Evolutionary conservation across 2,113 vertebrate genomes (phyloP).

Genomic region (Phoxinus phoxinus): DNA sequence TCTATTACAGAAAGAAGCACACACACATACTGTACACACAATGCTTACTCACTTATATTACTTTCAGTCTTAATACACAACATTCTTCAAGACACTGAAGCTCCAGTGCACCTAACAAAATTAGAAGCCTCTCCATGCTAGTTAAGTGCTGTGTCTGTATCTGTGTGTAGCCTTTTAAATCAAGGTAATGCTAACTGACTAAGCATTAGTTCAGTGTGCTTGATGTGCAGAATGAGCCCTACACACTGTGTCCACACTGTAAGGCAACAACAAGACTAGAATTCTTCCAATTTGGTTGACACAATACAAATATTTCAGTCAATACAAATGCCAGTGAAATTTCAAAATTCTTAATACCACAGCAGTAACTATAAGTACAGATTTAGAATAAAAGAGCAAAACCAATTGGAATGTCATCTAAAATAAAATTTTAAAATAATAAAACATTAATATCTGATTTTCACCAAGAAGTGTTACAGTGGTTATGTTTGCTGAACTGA

Average conservation of each 20-base stretch:
- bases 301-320: background rate
- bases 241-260: background rate
- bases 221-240: conserved; percentile 32
- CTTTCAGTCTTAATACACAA: conserved; percentile 3
- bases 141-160: conserved; percentile 38
- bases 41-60: background rate
- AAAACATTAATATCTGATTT: background rate
- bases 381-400: background rate
- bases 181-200: conserved; percentile 57
- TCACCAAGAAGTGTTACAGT: background rate
- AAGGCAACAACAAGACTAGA: background rate
- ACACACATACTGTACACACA: background rate
- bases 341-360: background rate
- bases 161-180: conserved; percentile 38
- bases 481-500: too few species aligned
- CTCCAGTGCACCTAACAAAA: conserved; percentile 18
- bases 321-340: background rate
- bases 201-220: conserved; percentile 45
- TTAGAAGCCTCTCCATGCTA: conserved; percentile 20
- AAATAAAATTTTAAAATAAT: too few species aligned
- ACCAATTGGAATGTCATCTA: background rate
- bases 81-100: conserved; percentile 8
- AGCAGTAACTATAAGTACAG: background rate
- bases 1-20: background rate
- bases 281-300: background rate